Evolutionary conservation across 2,797 vertebrate genomes (phyloP).

Genomic region (Thalassophryne amazonica): DNA sequence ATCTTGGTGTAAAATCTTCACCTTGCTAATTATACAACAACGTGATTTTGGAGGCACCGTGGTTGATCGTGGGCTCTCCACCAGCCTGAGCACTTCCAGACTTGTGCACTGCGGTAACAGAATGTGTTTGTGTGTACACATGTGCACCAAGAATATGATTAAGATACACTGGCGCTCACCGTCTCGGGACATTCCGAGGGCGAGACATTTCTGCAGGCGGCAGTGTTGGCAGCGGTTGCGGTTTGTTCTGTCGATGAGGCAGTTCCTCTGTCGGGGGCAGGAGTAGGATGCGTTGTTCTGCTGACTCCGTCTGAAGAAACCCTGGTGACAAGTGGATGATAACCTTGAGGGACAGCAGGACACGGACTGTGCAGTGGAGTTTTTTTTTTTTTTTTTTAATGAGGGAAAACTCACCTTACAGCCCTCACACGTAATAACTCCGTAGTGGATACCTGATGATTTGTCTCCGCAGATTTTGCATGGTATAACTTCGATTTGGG

Average conservation of each 20-base stretch:
- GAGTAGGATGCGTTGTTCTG: slow-evolving; percentile 99
- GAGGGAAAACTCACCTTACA: slow-evolving; percentile 87
- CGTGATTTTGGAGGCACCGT: too few relatives aligned
- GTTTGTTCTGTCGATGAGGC: slow-evolving; percentile 99
- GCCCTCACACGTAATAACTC: slow-evolving; percentile 98
- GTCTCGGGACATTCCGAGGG: slow-evolving; percentile 99
- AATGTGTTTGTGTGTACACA: neutral
- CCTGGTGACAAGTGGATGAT: slow-evolving; percentile 71
- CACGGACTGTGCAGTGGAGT: neutral
- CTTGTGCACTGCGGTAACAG: neutral
- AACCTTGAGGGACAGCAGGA: neutral
- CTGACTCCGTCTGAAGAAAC: slow-evolving; percentile 98
- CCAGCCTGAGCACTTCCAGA: too few relatives aligned
- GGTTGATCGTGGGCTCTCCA: too few relatives aligned
- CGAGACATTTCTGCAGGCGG: slow-evolving; percentile 98
- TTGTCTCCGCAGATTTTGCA: slow-evolving; percentile 99
- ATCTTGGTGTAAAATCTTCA: too few relatives aligned
- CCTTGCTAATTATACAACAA: too few relatives aligned
- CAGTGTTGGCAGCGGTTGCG: slow-evolving; percentile 99
- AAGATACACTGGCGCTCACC: slow-evolving; percentile 77
- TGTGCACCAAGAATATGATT: neutral
- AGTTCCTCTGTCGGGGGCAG: slow-evolving; percentile 98
- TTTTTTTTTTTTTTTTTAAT: neutral
- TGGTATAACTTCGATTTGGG: slow-evolving; percentile 99
- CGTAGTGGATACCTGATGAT: slow-evolving; percentile 98